Evolutionary conservation across 2,797 vertebrate species (phyloP), one percentile per base, ranked within the genome.

Genomic region (Sebastes umbrosus): DNA sequence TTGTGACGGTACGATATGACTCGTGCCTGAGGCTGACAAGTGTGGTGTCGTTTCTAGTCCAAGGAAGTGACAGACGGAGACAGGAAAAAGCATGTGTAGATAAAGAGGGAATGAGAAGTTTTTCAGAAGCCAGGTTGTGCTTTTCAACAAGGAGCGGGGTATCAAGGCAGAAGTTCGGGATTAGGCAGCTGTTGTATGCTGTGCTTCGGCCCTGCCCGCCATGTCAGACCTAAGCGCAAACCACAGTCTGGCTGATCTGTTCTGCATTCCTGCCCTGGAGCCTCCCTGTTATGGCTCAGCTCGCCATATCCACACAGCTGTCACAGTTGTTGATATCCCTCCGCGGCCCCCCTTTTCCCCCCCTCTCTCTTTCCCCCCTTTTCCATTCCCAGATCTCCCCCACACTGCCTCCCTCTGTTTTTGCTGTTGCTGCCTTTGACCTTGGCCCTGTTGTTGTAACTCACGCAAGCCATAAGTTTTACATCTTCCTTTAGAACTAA

Each of bases 241-340:
- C 83, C 79, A 59, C 86, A 87, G 89, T 92, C 84, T 90, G 84
- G 75, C 83, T 81, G 90, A 94, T 95, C 91, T 87, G 92, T 94
- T 94, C 93, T 93, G 94, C 94, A 96, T 96, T 96, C 95, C 87
- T 92, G 88, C 66, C 86, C 85, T 82, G 87, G 87, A 89, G 86
- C 87, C 80, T 91, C 88, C 76, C 87, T 91, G 90, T 90, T 90
- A 83, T 87, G 86, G 82, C 91, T 86, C 86, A 81, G 86, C 87
- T 86, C 68, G 52, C 88, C 85, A 70, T 85, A 85, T 91, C 88
- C 91, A 90, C 91, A 93, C 95, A 93, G 94, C 94, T 95, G 94
- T 93, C 92, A 90, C 89, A 91, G 87, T 92, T 93, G 92, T 93
- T 92, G 89, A 88, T 87, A 84, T 70, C 81, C 82, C 87, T 62